Evolutionary conservation across 1,140 invertebrate genomes (phyloP), one percentile per base, ranked within the genome.

Genomic region (Pogonognathellus flavescens): DNA sequence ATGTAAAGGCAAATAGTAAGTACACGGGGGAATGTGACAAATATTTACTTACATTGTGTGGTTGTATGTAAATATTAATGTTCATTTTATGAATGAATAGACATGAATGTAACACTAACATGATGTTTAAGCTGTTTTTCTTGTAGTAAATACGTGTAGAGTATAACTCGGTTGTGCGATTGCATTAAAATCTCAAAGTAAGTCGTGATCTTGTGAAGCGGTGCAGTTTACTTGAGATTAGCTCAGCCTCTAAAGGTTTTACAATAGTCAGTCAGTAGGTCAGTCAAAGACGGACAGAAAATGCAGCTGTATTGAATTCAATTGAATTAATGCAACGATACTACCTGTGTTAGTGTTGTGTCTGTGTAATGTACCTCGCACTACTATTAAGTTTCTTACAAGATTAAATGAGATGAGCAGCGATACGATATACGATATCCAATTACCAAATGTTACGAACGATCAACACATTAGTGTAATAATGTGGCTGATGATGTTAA

Each of bases 171-270:
- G 41, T 76, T 76, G 70, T 76, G 49, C 31, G 25, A 50, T 50
- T 50, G 31, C 70, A 76, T 76, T 76, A 76, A 76, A 76, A 76
- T 76, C 25, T 76, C 25, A 76, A 76, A 76, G 70, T 76, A 76
- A 76, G 70, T 76, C 70, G 70, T 76, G 70, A 76, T 76, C 25
- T 76, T 31, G 70, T 76, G 70, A 76, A 49, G 70, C 70, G 70
- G 70, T 76, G 70, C 41, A 76, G 70, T 31, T 76, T 76, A 76
- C 5, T 49, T 41, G n/a, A 25, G 70, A 76, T 76, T 76, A 76
- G 41, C n/a, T 41, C 70, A 76, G 62, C 14, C 22, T 20, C 20
- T 41, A 66, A 66, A 66, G 62, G 14, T 20, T 31, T 22, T 31
- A 25, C 9, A 66, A 5, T 13, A 76, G 70, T 76, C 70, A 76